A percentile compares a stretch with the other conserved stretches of the same genome.
phyloP scores from a whole-genome alignment of 2,888 invertebrate species.

The Fissipunctia ypsillon region DNA sequence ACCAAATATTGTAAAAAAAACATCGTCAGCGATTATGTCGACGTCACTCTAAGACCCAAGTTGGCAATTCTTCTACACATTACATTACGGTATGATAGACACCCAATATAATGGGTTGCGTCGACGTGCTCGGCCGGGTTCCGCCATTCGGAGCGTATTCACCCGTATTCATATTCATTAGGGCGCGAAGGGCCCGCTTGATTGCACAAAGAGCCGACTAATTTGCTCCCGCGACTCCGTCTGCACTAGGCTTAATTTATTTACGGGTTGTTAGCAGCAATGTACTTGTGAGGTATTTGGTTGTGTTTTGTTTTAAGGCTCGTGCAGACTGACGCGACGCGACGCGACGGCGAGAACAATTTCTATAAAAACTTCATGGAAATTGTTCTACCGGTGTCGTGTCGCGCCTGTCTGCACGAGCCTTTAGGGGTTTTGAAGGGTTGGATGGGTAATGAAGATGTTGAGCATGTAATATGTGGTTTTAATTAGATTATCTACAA shows the following conservation, averaged over 20 bases:
- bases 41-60: too few relatives aligned
- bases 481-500: neutral
- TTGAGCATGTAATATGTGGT: neutral
- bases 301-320: constrained; percentile 64
- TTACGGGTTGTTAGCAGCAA: constrained; percentile 79
- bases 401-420: too few relatives aligned
- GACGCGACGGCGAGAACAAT: too few relatives aligned
- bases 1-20: too few relatives aligned
- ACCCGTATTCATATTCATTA: constrained; percentile 89
- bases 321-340: too few relatives aligned
- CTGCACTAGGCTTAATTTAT: constrained; percentile 82
- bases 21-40: too few relatives aligned
- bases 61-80: too few relatives aligned
- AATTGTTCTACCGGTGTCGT: too few relatives aligned
- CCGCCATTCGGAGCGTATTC: constrained; percentile 80
- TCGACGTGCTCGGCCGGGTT: constrained; percentile 76
- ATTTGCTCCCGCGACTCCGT: constrained; percentile 85
- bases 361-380: too few relatives aligned
- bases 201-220: constrained; percentile 91
- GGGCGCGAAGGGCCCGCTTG: constrained; percentile 88
- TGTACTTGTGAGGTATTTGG: constrained; percentile 54
- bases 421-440: constrained; percentile 41
- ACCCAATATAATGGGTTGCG: constrained; percentile 81
- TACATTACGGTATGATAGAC: constrained; percentile 71
- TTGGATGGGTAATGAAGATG: constrained; percentile 18